Percentiles rank a stretch among this genome's conserved stretches.
Evolutionary conservation across 2,113 vertebrate species (phyloP).

Genomic region (Entosphenus tridentatus): DNA sequence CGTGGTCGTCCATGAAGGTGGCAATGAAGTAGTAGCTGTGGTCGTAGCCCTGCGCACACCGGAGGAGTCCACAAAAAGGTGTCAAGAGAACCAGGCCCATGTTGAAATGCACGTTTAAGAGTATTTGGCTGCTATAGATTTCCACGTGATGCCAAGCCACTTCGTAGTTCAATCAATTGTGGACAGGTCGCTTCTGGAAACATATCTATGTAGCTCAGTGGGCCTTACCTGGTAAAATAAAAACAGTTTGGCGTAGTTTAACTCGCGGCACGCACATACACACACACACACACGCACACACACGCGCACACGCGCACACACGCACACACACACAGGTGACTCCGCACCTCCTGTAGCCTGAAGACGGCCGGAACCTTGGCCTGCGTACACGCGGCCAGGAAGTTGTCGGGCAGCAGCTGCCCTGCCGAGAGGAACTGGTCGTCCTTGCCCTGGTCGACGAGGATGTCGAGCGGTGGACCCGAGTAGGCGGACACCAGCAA

Average conservation of each 20-base stretch:
- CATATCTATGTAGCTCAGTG: too few species aligned
- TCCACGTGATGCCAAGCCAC: background rate
- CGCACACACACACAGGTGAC: too few species aligned
- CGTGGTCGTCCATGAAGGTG: slow-evolving; percentile 68
- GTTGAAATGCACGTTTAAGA: too few species aligned
- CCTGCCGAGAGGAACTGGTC: slow-evolving; percentile 69
- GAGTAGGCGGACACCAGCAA: slow-evolving; percentile 40
- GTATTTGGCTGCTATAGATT: background rate
- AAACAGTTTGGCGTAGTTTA: too few species aligned
- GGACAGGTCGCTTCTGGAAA: too few species aligned
- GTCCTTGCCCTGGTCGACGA: slow-evolving; percentile 82
- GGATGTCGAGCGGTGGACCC: slow-evolving; percentile 48
- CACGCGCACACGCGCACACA: too few species aligned
- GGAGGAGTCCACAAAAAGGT: background rate
- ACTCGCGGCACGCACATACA: too few species aligned
- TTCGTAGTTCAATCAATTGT: too few species aligned
- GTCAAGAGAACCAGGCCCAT: background rate
- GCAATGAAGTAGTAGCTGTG: slow-evolving; percentile 91
- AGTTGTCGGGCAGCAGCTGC: slow-evolving; percentile 71
- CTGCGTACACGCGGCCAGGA: slow-evolving; percentile 65
- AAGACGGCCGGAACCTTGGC: slow-evolving; percentile 64
- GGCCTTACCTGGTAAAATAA: too few species aligned
- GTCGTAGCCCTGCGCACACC: slow-evolving; percentile 45
- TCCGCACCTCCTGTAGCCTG: slow-evolving; percentile 60
- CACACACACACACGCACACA: too few species aligned